Conservation (phyloP, 2,113 vertebrate species). For the Gymnarchus niloticus region DNA sequence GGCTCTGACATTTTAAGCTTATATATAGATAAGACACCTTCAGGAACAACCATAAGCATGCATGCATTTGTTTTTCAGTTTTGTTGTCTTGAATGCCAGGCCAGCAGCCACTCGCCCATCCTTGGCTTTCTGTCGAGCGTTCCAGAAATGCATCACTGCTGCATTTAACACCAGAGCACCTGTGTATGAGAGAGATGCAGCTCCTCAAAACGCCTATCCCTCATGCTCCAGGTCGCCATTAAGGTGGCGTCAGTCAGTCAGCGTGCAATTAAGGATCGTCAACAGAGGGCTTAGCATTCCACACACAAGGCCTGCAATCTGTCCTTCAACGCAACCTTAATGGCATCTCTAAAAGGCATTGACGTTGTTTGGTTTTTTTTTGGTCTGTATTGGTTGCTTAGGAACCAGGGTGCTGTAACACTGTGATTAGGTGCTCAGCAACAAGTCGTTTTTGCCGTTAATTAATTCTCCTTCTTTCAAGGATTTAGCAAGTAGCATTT, state of each 20-base stretch:
- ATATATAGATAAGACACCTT: too few relatives aligned
- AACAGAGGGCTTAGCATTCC: slow-evolving; percentile 6
- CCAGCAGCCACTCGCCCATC: too few relatives aligned
- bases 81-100: too few relatives aligned
- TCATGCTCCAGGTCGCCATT: not conserved
- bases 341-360: slow-evolving; percentile 19
- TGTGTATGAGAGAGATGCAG: too few relatives aligned
- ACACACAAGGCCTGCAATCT: not conserved
- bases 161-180: too few relatives aligned
- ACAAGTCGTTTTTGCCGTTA: not conserved
- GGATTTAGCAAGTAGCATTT: not conserved
- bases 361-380: slow-evolving; percentile 2
- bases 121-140: too few relatives aligned
- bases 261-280: not conserved
- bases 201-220: too few relatives aligned
- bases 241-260: not conserved
- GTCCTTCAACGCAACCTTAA: slow-evolving; percentile 13
- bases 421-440: slow-evolving; percentile 25
- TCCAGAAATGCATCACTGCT: too few relatives aligned
- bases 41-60: too few relatives aligned
- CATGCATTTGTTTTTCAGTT: too few relatives aligned
- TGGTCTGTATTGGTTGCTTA: slow-evolving; percentile 20
- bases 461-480: not conserved
- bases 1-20: too few relatives aligned
- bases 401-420: slow-evolving; percentile 20